Base-by-base conservation (phyloP, 2,113 vertebrate genomes). In the Piprites chloris region DNA sequence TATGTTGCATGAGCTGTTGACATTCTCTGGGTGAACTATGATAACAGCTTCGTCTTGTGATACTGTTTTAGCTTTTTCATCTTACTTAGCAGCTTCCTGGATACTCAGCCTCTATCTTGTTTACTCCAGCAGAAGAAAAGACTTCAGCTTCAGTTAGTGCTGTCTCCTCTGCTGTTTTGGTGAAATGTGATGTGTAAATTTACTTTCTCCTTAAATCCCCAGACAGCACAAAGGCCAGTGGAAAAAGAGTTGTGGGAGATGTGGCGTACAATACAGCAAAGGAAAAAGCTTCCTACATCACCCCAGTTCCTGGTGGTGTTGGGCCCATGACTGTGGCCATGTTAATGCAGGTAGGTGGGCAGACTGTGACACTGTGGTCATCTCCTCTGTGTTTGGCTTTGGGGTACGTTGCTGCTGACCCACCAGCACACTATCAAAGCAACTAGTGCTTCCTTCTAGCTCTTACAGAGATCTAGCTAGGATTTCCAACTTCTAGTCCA, bases 251-350 rank as follows among this genome's bases (percentile, higher is more conserved):
- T 50, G 99, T 99, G 56, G 99, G 99, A 28, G 99, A 99, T 13
- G 99, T 99, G 53, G 97, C 98, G 0, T 99, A 98, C 68, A 39
- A 16, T 11, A 98, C 99, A 56, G 99, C 99, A 67, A 99, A 98
- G 89, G 99, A 99, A 87, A 98, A 94, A 62, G 99, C 99, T 2
- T 97, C 98, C 22, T 99, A 98, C 90, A 99, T 99, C 96, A 99
- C 99, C 3, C 99, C 99, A 2, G 99, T 99, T 20, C 99, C 99
- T 7, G 99, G 99, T 4, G 99, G 99, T 0, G 99, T 99, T 3
- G 99, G 99, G 37, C 99, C 99, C 44, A 99, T 99, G 99, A 99
- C 99, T 1, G 99, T 99, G 37, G 99, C 99, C 37, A 99, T 99
- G 99, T 98, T 99, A 37, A 99, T 99, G 99, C 98, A 98, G 98